These are phyloP conservation scores for Miltochrista miniata DNA, from an alignment of 2,888 invertebrate genomes.

Conservation along the genomic window DNA sequence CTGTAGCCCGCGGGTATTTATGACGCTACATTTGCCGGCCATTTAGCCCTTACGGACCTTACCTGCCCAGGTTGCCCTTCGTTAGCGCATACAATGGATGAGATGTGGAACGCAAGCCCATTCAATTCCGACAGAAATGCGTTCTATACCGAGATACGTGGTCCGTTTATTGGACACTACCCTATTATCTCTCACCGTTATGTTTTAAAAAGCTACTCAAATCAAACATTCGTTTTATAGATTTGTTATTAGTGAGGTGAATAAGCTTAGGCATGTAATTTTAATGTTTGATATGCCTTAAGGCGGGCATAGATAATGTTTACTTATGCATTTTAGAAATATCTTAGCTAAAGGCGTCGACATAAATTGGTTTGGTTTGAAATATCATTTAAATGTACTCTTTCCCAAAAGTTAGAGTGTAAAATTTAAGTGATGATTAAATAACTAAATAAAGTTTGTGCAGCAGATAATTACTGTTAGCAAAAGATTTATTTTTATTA, in stretches of 20 bases:
- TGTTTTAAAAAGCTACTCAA: slow-evolving; percentile 8
- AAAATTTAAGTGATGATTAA: too few species aligned
- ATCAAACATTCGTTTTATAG: slow-evolving; percentile 15
- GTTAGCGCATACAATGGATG: slow-evolving; percentile 51
- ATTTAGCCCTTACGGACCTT: slow-evolving; percentile 53
- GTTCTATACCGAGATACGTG: slow-evolving; percentile 22
- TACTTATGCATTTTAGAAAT: too few species aligned
- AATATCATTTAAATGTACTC: too few species aligned
- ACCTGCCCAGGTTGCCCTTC: slow-evolving; percentile 58
- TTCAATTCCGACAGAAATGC: slow-evolving; percentile 49
- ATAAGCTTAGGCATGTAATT: not conserved
- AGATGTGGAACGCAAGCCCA: slow-evolving; percentile 51
- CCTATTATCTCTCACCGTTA: slow-evolving; percentile 16
- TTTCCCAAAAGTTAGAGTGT: too few species aligned
- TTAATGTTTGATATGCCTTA: not conserved
- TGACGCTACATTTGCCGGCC: slow-evolving; percentile 40
- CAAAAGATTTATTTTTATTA: too few species aligned
- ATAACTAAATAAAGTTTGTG: too few species aligned
- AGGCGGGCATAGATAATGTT: not conserved
- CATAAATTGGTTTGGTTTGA: too few species aligned
- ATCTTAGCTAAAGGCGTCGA: too few species aligned
- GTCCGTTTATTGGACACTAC: slow-evolving; percentile 8
- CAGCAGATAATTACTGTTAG: too few species aligned
- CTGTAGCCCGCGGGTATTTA: slow-evolving; percentile 48
- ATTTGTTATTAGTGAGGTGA: slow-evolving; percentile 14